Base-by-base conservation (phyloP, 2,797 vertebrate genomes). In the Delichon dasypus region DNA sequence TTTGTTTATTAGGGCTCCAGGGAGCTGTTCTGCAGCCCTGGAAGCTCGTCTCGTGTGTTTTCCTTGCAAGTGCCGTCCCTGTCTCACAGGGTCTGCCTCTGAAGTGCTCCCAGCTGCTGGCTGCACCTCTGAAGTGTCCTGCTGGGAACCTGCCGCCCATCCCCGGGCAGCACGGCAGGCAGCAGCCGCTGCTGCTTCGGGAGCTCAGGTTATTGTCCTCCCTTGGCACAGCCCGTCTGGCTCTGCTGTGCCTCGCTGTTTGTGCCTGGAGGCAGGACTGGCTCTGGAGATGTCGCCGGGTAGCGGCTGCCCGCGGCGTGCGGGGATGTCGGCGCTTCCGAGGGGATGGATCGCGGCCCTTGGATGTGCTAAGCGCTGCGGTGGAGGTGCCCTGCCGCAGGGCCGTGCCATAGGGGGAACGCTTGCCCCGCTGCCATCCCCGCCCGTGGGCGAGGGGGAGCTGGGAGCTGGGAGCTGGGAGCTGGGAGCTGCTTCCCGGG, bases 31-130 rank as follows among this genome's bases (percentile, higher is more conserved):
- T 82, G 66, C 3, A 6, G 79, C 36, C 51, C 44, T 84, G 73
- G 66, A 90, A 89, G 82, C 85, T 65, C 75, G 42, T 94, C 42
- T 85, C 27, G 5, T 44, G 76, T 45, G 47, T 61, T 88, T 90
- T 54, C 36, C 36, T 65, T 55, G 55, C 85, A 78, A 93, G 73
- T 40, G 48, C 70, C 47, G 36, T 61, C 73, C 54, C 30, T 65
- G 40, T 87, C 65, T 83, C 66, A 5, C 45, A 57, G 79, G 50
- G 7, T n/a, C 7, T 17, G 66, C n/a, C 70, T 94, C 80, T 94
- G 85, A 94, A 88, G 73, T 67, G 80, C 51, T 90, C 88, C 91
- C 95, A 93, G 92, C 60, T 38, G 32, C 91, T 85, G 96, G 82
- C 89, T 75, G 62, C 76, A 42, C 30, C 76, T 88, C 91, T 62